Percentiles rank a stretch among this genome's conserved stretches.
Conservation (phyloP, 1,140 invertebrate genomes). For the Ladona fulva region DNA sequence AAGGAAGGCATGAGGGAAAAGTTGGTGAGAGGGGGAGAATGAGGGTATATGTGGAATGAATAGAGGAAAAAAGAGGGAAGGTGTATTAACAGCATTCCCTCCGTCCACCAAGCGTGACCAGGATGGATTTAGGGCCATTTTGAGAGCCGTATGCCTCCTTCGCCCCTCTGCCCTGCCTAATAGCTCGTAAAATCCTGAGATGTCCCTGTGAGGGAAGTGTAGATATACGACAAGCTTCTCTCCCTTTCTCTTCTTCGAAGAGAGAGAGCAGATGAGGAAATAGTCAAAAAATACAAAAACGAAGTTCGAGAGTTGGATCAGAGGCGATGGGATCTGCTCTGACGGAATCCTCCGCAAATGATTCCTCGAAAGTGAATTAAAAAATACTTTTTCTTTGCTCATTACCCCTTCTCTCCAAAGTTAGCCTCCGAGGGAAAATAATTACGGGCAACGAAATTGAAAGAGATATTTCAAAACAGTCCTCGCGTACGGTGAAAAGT, state of each 20-base stretch:
- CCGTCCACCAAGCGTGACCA: conserved; percentile 1
- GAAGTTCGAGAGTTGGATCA: too few species aligned
- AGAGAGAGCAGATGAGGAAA: not conserved
- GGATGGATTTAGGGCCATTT: conserved; percentile 4
- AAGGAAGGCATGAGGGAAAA: not conserved
- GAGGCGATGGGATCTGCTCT: too few species aligned
- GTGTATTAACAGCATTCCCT: not conserved
- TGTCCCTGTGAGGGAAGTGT: not conserved
- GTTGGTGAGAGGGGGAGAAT: not conserved
- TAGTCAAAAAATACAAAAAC: too few species aligned
- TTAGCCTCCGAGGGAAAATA: too few species aligned
- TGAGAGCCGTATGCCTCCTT: not conserved
- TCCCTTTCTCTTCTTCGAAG: not conserved
- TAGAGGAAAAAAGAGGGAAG: not conserved
- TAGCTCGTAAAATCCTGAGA: conserved; percentile 5
- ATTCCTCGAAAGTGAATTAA: too few species aligned
- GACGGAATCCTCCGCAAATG: too few species aligned
- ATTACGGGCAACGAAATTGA: too few species aligned
- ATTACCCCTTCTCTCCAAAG: too few species aligned
- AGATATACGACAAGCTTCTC: not conserved
- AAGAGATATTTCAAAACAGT: too few species aligned
- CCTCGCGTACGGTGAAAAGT: too few species aligned
- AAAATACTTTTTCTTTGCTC: too few species aligned
- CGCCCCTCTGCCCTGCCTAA: not conserved
- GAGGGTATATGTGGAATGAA: not conserved